phyloP scores from a whole-genome alignment of 2,888 invertebrate genomes.

The Acanthosoma haemorrhoidale region DNA sequence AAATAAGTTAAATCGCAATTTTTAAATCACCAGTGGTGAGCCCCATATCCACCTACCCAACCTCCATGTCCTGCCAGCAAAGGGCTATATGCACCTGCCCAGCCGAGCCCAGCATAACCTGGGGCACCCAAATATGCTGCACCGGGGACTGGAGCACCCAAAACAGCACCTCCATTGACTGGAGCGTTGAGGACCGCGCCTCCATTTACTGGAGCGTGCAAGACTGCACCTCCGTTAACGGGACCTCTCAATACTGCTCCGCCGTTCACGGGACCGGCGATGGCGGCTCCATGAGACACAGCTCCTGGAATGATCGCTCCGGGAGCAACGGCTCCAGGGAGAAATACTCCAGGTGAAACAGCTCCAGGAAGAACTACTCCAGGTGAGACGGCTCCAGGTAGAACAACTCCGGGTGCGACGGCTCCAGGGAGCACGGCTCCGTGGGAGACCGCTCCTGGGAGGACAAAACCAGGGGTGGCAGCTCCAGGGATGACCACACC shows the following conservation, averaged over 20 bases:
- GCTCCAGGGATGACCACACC: not conserved
- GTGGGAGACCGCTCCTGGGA: not conserved
- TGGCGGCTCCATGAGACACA: not conserved
- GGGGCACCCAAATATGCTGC: not conserved
- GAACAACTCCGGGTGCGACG: not conserved
- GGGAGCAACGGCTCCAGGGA: not conserved
- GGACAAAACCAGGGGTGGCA: not conserved
- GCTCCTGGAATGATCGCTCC: not conserved
- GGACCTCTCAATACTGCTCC: not conserved
- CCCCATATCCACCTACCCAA: too few relatives aligned
- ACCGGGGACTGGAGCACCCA: not conserved
- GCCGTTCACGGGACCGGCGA: not conserved
- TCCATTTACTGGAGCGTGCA: not conserved
- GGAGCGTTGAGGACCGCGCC: not conserved
- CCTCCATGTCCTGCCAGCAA: too few relatives aligned
- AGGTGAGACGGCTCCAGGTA: not conserved
- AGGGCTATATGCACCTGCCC: too few relatives aligned
- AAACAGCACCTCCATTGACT: not conserved
- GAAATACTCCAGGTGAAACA: not conserved
- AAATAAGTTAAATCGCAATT: too few relatives aligned
- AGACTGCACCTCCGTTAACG: not conserved
- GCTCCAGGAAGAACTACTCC: not conserved
- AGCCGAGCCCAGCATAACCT: not conserved
- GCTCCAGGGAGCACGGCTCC: not conserved
- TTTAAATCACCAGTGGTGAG: too few relatives aligned